Base-by-base conservation (phyloP, 1,140 invertebrate genomes). In the Drosophila teissieri region DNA sequence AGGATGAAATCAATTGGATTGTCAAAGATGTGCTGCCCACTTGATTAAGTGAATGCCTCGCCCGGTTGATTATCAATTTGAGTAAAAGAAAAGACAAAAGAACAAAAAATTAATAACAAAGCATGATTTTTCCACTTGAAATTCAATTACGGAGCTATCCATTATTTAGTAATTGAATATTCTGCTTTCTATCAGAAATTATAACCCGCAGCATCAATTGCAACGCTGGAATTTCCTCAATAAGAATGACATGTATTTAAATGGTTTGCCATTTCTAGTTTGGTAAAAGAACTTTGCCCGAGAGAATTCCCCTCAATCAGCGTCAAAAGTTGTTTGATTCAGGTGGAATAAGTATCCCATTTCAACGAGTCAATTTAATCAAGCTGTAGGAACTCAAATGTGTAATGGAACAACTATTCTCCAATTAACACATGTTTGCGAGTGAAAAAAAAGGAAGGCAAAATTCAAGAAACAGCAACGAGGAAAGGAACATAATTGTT, bases 21-120 rank as follows among this genome's bases (percentile, higher is more conserved):
- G 36, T 15, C 17, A 58, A 46, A n/a, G 17, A 34, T 45, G 48
- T 63, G 37, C 37, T 39, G 48, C 36, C 27, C 34, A 63, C 24
- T 48, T 31, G 27, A 60, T 49, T 60, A 49, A 24, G 45, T 52
- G 19, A 51, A 36, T 12, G 10, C 15, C 49, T n/a, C 6, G 4
- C 19, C 49, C 11, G 34, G 15, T 36, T 19, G 49, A 52, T 36
- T 36, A 36, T 19, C 10, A 17, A 51, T 51, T 48, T 48, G 12
- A 1, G 10, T 2, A 39, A 39, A 14, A 14, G 36, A 14, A 14
- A 39, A 14, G 4, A 39, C 37, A 14, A 14, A 39, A 39, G 5
- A 4, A 0, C 7, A 3, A 27, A 27, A 8, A 48, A 48, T 6
- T 10, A 24, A 27, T 24, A 1, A 46, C 5, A 17, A 14, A 24